A percentile compares a stretch with the other conserved stretches of the same genome.
phyloP scores from a whole-genome alignment of 2,888 invertebrate genomes.

The Mythimna loreyi region DNA sequence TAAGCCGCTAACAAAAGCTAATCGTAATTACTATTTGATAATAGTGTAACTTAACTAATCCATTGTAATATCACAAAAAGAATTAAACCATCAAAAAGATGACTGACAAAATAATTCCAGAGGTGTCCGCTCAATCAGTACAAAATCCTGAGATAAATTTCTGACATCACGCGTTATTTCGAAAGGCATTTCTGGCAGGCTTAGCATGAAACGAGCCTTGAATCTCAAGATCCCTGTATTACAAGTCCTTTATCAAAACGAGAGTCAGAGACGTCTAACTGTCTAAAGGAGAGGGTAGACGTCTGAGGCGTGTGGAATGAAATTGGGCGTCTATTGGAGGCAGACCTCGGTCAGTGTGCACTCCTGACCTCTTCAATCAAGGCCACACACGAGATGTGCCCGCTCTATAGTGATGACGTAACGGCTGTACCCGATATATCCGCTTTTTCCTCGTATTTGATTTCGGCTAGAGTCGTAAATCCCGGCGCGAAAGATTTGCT shows the following conservation, averaged over 20 bases:
- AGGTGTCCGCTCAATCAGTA: slow-evolving; percentile 40
- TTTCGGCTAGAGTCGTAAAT: slow-evolving; percentile 29
- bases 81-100: slow-evolving; percentile 4
- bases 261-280: slow-evolving; percentile 24
- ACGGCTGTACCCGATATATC: slow-evolving; percentile 17
- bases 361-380: slow-evolving; percentile 37
- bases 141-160: slow-evolving; percentile 49
- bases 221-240: slow-evolving; percentile 50
- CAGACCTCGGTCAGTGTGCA: slow-evolving; percentile 23
- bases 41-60: neutral
- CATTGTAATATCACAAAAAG: neutral
- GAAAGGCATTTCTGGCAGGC: slow-evolving; percentile 43
- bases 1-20: too few species aligned
- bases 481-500: slow-evolving; percentile 14
- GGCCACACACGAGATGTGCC: slow-evolving; percentile 38
- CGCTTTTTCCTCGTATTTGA: slow-evolving; percentile 10
- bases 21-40: neutral
- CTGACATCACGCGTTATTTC: slow-evolving; percentile 47
- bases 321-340: slow-evolving; percentile 31
- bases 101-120: slow-evolving; percentile 35
- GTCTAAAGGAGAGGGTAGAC: slow-evolving; percentile 23
- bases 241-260: slow-evolving; percentile 49
- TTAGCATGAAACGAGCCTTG: slow-evolving; percentile 53
- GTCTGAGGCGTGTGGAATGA: slow-evolving; percentile 26
- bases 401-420: slow-evolving; percentile 35